A percentile compares a stretch with the other conserved stretches of the same genome.
These are phyloP conservation scores for Mercenaria mercenaria DNA, from an alignment of 1,140 invertebrate genomes.

Conservation along the genomic window DNA sequence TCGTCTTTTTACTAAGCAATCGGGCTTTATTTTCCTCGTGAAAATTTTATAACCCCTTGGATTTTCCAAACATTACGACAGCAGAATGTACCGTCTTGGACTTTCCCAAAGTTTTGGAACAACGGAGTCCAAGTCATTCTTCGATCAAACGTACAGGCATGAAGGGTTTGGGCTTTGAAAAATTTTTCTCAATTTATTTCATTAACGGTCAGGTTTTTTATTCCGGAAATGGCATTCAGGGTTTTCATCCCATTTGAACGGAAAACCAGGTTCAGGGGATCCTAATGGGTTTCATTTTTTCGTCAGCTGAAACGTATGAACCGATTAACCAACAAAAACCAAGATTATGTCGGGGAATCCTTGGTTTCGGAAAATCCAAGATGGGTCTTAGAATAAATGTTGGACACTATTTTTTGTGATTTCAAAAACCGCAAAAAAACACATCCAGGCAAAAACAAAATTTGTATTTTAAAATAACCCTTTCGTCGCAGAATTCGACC, in stretches of 20 bases:
- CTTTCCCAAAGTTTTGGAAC: conserved; percentile 74
- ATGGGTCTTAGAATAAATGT: conserved; percentile 54
- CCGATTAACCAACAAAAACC: conserved; percentile 62
- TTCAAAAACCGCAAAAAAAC: conserved; percentile 76
- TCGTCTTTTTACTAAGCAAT: too few species aligned
- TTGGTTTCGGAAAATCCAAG: conserved; percentile 64
- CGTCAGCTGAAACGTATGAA: conserved; percentile 68
- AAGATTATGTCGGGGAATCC: conserved; percentile 67
- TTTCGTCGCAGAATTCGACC: conserved; percentile 70
- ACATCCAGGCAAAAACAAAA: conserved; percentile 75
- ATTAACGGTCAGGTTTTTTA: conserved; percentile 60
- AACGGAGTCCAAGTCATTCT: conserved; percentile 69
- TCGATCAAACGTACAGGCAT: conserved; percentile 73
- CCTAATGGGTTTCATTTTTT: conserved; percentile 65
- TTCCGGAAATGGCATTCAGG: conserved; percentile 59
- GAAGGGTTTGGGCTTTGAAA: conserved; percentile 70
- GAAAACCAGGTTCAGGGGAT: conserved; percentile 58
- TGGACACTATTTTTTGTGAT: conserved; percentile 61
- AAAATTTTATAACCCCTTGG: too few species aligned
- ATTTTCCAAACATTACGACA: conserved; percentile 69
- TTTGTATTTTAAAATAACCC: conserved; percentile 80
- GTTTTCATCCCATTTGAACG: conserved; percentile 62
- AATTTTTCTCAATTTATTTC: conserved; percentile 70
- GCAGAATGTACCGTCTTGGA: conserved; percentile 36
- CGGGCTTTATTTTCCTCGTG: too few species aligned